Evolutionary conservation across 2,888 invertebrate species (phyloP).

Genomic region (Lasioglossum oenotherae): DNA sequence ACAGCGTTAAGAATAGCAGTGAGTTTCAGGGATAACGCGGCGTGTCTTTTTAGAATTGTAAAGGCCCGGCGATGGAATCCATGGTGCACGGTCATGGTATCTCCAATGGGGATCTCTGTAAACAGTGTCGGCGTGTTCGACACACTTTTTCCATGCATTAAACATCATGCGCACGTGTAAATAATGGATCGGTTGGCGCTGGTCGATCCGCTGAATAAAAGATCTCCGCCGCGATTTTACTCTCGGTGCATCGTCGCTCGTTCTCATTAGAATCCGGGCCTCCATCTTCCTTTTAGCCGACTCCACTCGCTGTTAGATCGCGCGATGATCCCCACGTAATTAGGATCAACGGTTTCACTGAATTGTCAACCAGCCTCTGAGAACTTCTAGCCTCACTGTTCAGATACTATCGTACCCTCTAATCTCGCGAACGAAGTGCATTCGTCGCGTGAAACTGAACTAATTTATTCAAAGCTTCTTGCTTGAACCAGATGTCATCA

Average conservation of each 20-base stretch:
- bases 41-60: conserved; percentile 2
- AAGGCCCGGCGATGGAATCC: neutral
- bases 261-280: conserved; percentile 2
- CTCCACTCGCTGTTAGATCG: neutral
- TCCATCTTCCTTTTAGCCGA: neutral
- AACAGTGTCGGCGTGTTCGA: neutral
- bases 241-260: conserved; percentile 5
- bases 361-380: conserved; percentile 34
- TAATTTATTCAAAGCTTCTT: neutral
- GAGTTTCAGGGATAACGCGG: neutral
- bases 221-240: conserved; percentile 38
- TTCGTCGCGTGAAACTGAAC: conserved; percentile 10
- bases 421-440: conserved; percentile 13
- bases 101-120: conserved; percentile 19
- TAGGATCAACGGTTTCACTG: conserved; percentile 49
- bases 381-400: neutral
- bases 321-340: conserved; percentile 31
- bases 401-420: conserved; percentile 17
- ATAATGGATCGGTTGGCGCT: conserved; percentile 45
- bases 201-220: conserved; percentile 48
- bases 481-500: neutral
- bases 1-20: neutral
- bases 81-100: conserved; percentile 22
- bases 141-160: conserved; percentile 43
- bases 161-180: conserved; percentile 45